A percentile compares a stretch with the other conserved stretches of the same genome.
Evolutionary conservation across 2,113 vertebrate genomes (phyloP).

Genomic region (Lates calcarifer): DNA sequence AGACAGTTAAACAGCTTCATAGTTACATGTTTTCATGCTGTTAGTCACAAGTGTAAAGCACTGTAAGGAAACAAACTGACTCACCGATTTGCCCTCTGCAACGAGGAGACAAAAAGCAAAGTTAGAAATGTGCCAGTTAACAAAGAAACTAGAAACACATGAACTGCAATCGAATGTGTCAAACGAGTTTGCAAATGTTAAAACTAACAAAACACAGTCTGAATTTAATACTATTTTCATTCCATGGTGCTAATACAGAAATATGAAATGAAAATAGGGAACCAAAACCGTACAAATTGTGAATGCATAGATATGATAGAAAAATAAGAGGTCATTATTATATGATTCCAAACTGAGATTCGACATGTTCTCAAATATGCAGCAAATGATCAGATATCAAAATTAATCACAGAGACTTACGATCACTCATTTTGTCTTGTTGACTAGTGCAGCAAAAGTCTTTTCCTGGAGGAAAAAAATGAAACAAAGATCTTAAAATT

Average conservation of each 20-base stretch:
- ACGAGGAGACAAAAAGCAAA: slow-evolving; percentile 10
- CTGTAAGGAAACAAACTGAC: neutral
- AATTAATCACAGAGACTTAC: slow-evolving; percentile 47
- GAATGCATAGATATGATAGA: neutral
- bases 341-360: neutral
- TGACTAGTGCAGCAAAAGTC: neutral
- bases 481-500: neutral
- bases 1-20: neutral
- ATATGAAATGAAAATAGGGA: too few species aligned
- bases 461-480: neutral
- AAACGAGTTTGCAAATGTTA: neutral
- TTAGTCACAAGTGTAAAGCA: neutral
- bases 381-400: neutral
- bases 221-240: too few species aligned
- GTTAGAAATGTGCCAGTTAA: neutral
- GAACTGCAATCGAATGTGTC: neutral
- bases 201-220: too few species aligned
- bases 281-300: neutral
- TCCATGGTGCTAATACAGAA: too few species aligned
- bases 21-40: neutral
- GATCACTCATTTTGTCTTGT: slow-evolving; percentile 45
- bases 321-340: neutral
- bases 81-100: neutral
- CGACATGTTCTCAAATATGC: too few species aligned
- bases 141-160: neutral